Evolutionary conservation across 2,113 vertebrate species (phyloP), one percentile per base, ranked within the genome.

Genomic region (Bos indicus): DNA sequence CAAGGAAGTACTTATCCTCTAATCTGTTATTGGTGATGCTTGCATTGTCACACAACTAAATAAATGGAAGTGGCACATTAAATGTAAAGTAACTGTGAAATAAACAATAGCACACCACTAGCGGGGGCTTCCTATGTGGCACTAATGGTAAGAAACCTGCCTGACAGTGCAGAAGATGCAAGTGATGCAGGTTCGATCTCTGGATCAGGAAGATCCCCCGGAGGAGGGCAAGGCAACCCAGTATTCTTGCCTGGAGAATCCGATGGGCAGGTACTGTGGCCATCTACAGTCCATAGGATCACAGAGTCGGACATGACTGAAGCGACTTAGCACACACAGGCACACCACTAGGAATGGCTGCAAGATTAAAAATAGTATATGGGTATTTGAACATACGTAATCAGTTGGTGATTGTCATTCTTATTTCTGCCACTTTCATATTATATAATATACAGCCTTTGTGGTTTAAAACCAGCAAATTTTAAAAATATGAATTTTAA

Each of bases 301-400:
- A 43, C 71, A 43, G 71, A 77, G 23, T 43, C 6, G 0, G 71
- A 77, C 23, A 43, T 14, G 23, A 77, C 21, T 77, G 12, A 43
- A 43, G 23, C 0, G 6, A 43, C 12, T 77, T 77, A 77, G 36
- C 23, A 25, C 40, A 43, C n/a, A 26, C 12, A 77, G 51, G 21
- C 0, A 51, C 12, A 77, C 0, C 10, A 4, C 2, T 54, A 19
- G 0, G 9, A 33, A 64, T 52, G 16, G 15, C 14, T 81, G 9
- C 1, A 88, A 74, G 21, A 78, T 88, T 95, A 16, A 89, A 82
- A 87, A 51, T 4, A 21, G 8, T 1, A 43, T 88, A 71, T 89
- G 19, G 3, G 5, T 78, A 48, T 95, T 83, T 87, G 3, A 48
- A 56, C 3, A 62, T 4, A 62, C 3, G 1, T 17, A 52, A 30